Evolutionary conservation across 1,140 invertebrate species (phyloP).

Genomic region (Drosophila melanica): DNA sequence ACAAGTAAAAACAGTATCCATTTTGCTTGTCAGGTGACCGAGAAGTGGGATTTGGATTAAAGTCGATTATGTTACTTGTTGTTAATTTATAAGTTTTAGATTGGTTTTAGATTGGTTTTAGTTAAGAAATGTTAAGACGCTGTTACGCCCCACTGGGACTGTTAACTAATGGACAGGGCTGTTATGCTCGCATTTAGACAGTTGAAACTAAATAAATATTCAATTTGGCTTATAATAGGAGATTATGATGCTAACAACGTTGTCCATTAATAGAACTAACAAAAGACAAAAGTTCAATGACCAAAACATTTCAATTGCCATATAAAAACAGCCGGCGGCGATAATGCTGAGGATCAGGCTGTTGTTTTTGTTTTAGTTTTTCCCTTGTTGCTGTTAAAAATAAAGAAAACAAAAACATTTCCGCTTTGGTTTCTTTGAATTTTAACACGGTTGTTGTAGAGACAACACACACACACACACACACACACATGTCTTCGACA

Average conservation of each 20-base stretch:
- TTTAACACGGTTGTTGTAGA: slow-evolving; percentile 63
- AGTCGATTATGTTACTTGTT: background rate
- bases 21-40: background rate
- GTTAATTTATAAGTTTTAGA: background rate
- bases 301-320: slow-evolving; percentile 61
- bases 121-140: background rate
- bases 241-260: background rate
- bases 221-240: background rate
- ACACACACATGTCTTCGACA: slow-evolving; percentile 6
- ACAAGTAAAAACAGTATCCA: background rate
- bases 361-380: slow-evolving; percentile 66
- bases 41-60: background rate
- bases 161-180: slow-evolving; percentile 2
- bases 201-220: background rate
- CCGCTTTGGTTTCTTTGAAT: slow-evolving; percentile 81
- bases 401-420: slow-evolving; percentile 78
- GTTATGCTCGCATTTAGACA: background rate
- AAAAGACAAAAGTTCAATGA: slow-evolving; percentile 63
- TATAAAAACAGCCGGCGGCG: slow-evolving; percentile 25
- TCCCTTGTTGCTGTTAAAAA: slow-evolving; percentile 68
- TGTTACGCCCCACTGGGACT: background rate
- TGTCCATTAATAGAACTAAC: slow-evolving; percentile 36
- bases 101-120: background rate
- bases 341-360: slow-evolving; percentile 29
- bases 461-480: background rate